A percentile compares a stretch with the other conserved stretches of the same genome.
These are phyloP conservation scores for Macrostomum lignano DNA, from an alignment of 1,140 invertebrate genomes.

Conservation along the genomic window DNA sequence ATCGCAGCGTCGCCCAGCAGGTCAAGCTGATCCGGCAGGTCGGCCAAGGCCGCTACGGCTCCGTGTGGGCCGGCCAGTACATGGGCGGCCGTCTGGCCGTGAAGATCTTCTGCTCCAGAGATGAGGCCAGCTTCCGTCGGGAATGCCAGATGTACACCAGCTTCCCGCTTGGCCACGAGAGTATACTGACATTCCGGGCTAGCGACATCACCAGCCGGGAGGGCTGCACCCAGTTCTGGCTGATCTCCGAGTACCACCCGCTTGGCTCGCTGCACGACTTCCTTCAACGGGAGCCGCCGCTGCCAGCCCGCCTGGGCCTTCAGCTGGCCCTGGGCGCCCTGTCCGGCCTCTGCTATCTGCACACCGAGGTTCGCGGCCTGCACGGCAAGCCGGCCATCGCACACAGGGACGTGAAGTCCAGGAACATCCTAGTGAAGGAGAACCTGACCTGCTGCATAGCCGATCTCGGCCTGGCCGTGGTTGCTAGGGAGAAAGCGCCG, in stretches of 20 bases:
- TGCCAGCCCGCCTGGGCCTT: slow-evolving; percentile 42
- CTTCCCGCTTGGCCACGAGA: slow-evolving; percentile 60
- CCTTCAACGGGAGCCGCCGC: slow-evolving; percentile 44
- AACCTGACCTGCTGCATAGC: slow-evolving; percentile 63
- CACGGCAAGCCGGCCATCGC: slow-evolving; percentile 70
- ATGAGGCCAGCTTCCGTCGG: slow-evolving; percentile 56
- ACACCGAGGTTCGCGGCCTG: slow-evolving; percentile 23
- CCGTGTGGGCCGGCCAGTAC: slow-evolving; percentile 59
- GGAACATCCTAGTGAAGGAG: slow-evolving; percentile 75
- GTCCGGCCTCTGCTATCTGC: slow-evolving; percentile 53
- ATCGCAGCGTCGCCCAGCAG: too few species aligned
- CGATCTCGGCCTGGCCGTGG: slow-evolving; percentile 42
- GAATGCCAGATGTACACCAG: slow-evolving; percentile 75
- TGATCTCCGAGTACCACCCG: slow-evolving; percentile 68
- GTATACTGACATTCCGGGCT: slow-evolving; percentile 42
- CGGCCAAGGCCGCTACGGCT: slow-evolving; percentile 57
- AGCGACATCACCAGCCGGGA: slow-evolving; percentile 14
- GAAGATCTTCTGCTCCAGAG: slow-evolving; percentile 62
- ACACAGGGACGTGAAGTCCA: slow-evolving; percentile 73
- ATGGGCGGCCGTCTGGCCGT: slow-evolving; percentile 59
- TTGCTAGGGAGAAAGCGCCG: neutral
- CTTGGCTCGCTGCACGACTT: slow-evolving; percentile 75
- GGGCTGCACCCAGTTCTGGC: slow-evolving; percentile 42
- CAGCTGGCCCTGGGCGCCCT: slow-evolving; percentile 66
- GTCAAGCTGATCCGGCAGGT: slow-evolving; percentile 19